Conservation (phyloP, 2,113 vertebrate species). For the Erythrolamprus reginae region DNA sequence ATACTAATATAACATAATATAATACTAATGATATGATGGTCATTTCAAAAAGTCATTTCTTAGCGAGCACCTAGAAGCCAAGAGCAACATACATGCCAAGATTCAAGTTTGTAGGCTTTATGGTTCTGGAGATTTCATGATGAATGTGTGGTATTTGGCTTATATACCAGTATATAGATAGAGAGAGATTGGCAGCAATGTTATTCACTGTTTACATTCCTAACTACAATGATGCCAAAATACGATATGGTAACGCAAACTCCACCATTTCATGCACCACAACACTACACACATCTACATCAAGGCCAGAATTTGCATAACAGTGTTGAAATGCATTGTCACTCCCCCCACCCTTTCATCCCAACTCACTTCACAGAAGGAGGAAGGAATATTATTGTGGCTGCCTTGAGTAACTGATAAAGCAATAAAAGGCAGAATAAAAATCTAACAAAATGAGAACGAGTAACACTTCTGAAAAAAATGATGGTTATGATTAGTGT, state of each 20-base stretch:
- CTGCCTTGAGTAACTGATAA: not conserved
- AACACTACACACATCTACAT: not conserved
- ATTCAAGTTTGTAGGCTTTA: too few species aligned
- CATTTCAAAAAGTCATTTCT: too few species aligned
- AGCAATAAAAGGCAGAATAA: not conserved
- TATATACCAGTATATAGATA: too few species aligned
- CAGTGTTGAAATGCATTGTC: not conserved
- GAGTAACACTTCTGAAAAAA: not conserved
- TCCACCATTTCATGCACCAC: not conserved
- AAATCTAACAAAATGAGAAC: not conserved
- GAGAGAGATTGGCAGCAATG: too few species aligned
- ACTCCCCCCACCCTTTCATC: not conserved
- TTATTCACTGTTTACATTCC: not conserved
- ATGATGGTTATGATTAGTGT: not conserved
- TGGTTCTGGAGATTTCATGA: too few species aligned
- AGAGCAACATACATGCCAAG: too few species aligned
- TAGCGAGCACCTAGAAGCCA: too few species aligned
- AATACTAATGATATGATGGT: too few species aligned
- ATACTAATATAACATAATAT: too few species aligned
- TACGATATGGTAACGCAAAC: not conserved
- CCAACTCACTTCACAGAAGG: not conserved
- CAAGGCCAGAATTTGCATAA: not conserved
- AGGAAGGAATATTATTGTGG: not conserved
- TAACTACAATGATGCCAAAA: not conserved
- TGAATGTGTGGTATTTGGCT: too few species aligned